Evolutionary conservation across 2,113 vertebrate genomes (phyloP).

Genomic region (Empidonax traillii): DNA sequence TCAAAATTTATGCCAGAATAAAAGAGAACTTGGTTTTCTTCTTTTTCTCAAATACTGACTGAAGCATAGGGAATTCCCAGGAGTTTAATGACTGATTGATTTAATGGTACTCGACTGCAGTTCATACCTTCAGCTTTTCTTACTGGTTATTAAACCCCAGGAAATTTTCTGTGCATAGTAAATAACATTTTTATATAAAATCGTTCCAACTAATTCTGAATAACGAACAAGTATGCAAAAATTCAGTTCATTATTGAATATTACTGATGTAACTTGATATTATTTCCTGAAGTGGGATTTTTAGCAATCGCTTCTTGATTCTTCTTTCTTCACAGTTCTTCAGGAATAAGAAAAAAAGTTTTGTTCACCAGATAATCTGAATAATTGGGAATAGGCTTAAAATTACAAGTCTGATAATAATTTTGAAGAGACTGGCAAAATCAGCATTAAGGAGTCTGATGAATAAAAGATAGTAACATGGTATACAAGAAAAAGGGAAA

Average conservation of each 20-base stretch:
- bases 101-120: not conserved
- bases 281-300: not conserved
- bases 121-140: not conserved
- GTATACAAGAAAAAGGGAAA: not conserved
- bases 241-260: not conserved
- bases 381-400: not conserved
- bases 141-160: not conserved
- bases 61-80: not conserved
- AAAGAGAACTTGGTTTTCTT: not conserved
- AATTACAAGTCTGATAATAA: not conserved
- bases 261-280: fast-evolving
- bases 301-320: not conserved
- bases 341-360: not conserved
- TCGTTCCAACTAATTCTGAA: not conserved
- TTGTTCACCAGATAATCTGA: not conserved
- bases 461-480: not conserved
- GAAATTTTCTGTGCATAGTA: not conserved
- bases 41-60: not conserved
- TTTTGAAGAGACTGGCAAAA: not conserved
- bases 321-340: not conserved
- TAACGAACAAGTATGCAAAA: not conserved
- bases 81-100: not conserved
- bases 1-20: not conserved
- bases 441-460: not conserved
- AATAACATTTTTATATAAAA: not conserved